These are phyloP conservation scores for Meteorus cinctellus DNA, from an alignment of 2,888 invertebrate genomes.

Conservation along the genomic window DNA sequence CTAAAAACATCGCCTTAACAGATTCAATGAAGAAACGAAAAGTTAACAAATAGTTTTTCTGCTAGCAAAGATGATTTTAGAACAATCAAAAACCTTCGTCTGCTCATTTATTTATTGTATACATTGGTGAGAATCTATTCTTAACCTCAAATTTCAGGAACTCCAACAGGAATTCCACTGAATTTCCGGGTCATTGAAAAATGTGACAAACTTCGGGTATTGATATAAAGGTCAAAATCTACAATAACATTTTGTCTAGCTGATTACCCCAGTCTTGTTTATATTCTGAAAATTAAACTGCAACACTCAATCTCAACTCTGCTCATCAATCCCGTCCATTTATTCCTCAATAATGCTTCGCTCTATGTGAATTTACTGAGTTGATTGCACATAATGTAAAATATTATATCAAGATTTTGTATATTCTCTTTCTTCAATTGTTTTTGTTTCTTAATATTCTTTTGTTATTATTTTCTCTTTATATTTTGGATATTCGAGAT, in stretches of 20 bases:
- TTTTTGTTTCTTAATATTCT: neutral
- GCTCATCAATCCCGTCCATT: conserved; percentile 36
- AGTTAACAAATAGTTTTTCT: too few species aligned
- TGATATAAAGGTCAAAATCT: too few species aligned
- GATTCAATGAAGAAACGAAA: too few species aligned
- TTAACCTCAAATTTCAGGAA: too few species aligned
- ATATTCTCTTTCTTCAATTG: neutral
- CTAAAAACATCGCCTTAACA: too few species aligned
- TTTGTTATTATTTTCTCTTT: neutral
- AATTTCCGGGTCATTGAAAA: too few species aligned
- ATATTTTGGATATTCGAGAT: neutral
- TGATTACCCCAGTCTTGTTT: neutral
- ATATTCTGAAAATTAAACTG: neutral
- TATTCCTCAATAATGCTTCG: conserved; percentile 3
- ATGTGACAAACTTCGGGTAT: too few species aligned
- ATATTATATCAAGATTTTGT: conserved; percentile 28
- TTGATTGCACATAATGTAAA: conserved; percentile 40
- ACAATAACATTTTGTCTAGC: conserved; percentile 20
- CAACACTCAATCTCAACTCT: conserved; percentile 14
- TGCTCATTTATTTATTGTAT: too few species aligned
- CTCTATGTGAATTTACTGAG: neutral
- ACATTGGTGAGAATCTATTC: too few species aligned
- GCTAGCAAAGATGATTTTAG: too few species aligned
- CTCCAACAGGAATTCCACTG: too few species aligned
- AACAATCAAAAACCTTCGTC: too few species aligned